A percentile compares a stretch with the other conserved stretches of the same genome.
These are phyloP conservation scores for Periophthalmus modestus DNA, from an alignment of 2,113 vertebrate species.

Conservation along the genomic window DNA sequence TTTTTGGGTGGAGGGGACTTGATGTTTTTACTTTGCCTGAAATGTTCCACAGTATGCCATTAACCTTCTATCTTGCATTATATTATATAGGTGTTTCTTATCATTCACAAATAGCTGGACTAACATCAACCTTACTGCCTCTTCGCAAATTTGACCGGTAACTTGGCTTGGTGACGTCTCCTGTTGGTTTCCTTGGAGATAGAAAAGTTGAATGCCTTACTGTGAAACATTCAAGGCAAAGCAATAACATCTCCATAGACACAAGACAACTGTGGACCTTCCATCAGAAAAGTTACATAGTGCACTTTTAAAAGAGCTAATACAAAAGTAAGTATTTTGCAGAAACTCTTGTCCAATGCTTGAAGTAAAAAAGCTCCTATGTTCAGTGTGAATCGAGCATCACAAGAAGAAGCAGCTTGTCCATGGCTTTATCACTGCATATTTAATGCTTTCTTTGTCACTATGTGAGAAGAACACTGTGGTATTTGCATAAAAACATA, in stretches of 20 bases:
- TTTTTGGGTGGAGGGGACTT: no score
- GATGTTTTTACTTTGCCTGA: no score
- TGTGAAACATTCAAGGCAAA: background rate
- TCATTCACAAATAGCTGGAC: no score
- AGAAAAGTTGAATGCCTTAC: background rate
- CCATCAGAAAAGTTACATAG: background rate
- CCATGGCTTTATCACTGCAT: background rate
- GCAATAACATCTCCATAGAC: background rate
- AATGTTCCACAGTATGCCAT: no score
- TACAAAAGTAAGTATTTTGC: background rate
- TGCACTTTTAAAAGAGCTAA: no score
- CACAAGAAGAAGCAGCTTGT: background rate
- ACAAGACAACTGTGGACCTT: background rate
- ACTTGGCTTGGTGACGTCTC: no score
- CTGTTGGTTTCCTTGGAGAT: no score
- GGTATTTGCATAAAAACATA: background rate
- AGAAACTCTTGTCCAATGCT: background rate
- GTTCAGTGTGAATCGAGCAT: background rate
- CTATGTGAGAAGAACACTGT: background rate
- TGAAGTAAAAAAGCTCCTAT: background rate
- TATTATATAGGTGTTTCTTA: no score
- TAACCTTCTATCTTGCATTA: no score
- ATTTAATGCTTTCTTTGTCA: constrained; percentile 14
- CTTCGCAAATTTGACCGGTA: no score
- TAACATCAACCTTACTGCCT: no score